Evolutionary conservation across 2,797 vertebrate species (phyloP), one percentile per base, ranked within the genome.

Genomic region (Fringilla coelebs): DNA sequence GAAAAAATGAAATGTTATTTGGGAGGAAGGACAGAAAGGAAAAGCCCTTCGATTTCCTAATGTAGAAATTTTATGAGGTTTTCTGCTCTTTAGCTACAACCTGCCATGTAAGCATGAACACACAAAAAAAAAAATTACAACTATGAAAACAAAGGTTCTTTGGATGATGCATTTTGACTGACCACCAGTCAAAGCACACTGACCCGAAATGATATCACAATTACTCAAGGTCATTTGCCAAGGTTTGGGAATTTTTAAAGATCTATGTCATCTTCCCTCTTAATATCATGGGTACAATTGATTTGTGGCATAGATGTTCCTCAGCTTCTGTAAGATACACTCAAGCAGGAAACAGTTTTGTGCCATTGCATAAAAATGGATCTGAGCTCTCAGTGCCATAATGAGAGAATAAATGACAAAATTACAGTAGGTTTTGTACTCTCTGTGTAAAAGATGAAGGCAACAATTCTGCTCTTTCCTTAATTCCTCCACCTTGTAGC

Each of bases 231-330:
- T 67, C 70, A 79, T 84, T 76, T 86, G 83, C 45, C 67, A 86
- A 82, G 49, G 45, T 95, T 88, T 82, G n/a, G 71, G 60, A 91
- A 90, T 81, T 84, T 94, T 89, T 82, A 66, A 94, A 94, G 63
- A 88, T 68, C 31, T 80, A 86, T 34, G 41, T 71, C 91, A 94
- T 85, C 67, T 74, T 88, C 41, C 43, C 38, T 76, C 86, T 89
- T 89, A 89, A 68, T 74, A 79, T 67, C 77, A 70, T 40, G 68
- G 49, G 49, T 77, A 85, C 65, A 89, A 91, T 43, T 92, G 89
- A 94, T 93, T 84, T 95, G 83, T 77, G 81, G 85, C 51, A 70
- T 83, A 71, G 5, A 9, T 75, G 62, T 81, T 94, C 71, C 89
- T 73, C 67, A 57, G 36, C 41, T 78, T 70, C 82, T 84, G 34